Base-by-base conservation (phyloP, 2,797 vertebrate species). In the Falco cherrug region DNA sequence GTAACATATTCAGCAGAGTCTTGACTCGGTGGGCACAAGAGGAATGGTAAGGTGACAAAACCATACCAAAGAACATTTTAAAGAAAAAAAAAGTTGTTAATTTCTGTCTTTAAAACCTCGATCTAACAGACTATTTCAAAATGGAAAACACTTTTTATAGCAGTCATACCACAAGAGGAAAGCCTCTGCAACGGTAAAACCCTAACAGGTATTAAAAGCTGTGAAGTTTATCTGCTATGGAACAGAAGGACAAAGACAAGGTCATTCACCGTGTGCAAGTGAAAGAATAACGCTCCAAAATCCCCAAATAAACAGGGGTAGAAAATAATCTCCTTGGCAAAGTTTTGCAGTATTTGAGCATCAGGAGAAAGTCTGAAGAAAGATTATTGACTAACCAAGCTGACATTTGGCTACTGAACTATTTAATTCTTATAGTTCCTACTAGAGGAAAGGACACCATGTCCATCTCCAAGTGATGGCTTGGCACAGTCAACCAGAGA, bases 211-310 rank as follows among this genome's bases (percentile, higher is more conserved):
- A 95, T 94, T 95, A 92, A 93, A 91, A 90, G 39, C 75, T 61
- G 78, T 68, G 65, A 89, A 84, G 78, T 96, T 95, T 95, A 85
- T 77, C 88, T 9, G 11, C 68, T 74, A 50, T 37, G 37, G 78
- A 95, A 87, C 71, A 92, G 94, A 90, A 93, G 81, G 91, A 94
- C 86, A 89, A 96, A 87, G 80, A 71, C 95, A 95, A 95, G 81
- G 93, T 93, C 89, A 87, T 47, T 61, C 45, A 28, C 45, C 57
- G 13, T 5, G 16, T 60, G 67, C 28, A 76, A 91, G 70, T 39
- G 41, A 84, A 89, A 79, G 94, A 94, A 65, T 59, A 50, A 90
- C 60, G 19, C 33, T 95, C 33, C 37, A 48, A 97, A 96, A 95
- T 96, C 92, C 79, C 64, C 82, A 69, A 63, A 93, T 6, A 95